Base-by-base conservation (phyloP, 2,113 vertebrate genomes). In the Plecturocebus donacophilus region DNA sequence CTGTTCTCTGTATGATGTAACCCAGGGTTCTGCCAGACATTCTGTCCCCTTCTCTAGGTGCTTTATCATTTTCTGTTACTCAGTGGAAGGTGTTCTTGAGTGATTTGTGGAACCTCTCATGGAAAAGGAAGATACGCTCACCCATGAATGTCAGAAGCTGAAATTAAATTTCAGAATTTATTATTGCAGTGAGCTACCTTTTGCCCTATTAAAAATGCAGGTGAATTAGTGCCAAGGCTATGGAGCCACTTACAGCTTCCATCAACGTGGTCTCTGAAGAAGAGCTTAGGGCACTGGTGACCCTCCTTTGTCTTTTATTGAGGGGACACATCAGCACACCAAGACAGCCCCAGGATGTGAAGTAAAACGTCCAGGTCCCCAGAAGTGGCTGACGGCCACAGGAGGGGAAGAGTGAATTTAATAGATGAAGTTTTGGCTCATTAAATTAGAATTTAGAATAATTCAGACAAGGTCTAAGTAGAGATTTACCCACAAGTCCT, bases 151-250 rank as follows among this genome's bases (percentile, higher is more conserved):
- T 96, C 97, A 97, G 90, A 95, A 94, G 91, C 75, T 84, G 86
- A 97, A 97, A 98, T 98, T 94, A 97, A 96, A 95, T 96, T 97
- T 95, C 86, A 82, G 87, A 95, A 97, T 96, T 95, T 94, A 98
- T 96, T 84, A 96, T 45, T 32, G 56, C 81, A 85, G 94, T 64
- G 77, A 85, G 92, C 64, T 7, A 2, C 90, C 93, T 90, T 96
- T 85, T 90, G 92, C 90, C 95, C 96, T 75, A 52, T 86, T 85
- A 90, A 94, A 89, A 95, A 91, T 87, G 87, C 92, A 92, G 88
- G 91, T 70, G 73, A 85, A 90, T 81, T 64, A 93, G 94, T 81
- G 40, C 58, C 71, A 90, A 66, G 87, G 84, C 68, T 21, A 16
- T 23, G 54, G 40, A 73, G 49, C 75, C 84, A 81, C 54, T 70